phyloP scores from a whole-genome alignment of 1,140 invertebrate genomes.

The Apis florea region DNA sequence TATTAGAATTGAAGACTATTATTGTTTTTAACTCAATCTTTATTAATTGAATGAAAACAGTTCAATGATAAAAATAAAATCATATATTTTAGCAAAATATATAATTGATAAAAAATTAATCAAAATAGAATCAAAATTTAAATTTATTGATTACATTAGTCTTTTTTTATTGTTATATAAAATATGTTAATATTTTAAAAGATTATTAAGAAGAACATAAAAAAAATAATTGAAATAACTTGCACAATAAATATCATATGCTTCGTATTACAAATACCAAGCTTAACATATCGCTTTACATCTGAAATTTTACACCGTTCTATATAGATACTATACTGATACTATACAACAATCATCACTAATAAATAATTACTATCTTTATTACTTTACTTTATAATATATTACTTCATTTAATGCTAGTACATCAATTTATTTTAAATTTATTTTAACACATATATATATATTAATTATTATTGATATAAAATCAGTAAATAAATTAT shows the following conservation, averaged over 20 bases:
- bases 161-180: neutral
- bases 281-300: neutral
- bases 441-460: neutral
- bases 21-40: neutral
- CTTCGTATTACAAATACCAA: conserved; percentile 19
- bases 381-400: neutral
- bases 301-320: neutral
- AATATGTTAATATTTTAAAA: neutral
- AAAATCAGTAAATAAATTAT: neutral
- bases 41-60: neutral
- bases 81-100: neutral
- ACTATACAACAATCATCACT: neutral
- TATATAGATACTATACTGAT: neutral
- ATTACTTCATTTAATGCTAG: neutral
- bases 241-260: neutral
- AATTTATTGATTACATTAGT: too few relatives aligned
- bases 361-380: conserved; percentile 4
- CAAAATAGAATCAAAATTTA: too few relatives aligned
- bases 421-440: neutral
- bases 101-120: too few relatives aligned
- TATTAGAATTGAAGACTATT: neutral
- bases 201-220: neutral
- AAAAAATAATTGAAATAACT: neutral
- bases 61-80: neutral
- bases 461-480: neutral